Evolutionary conservation across 2,797 vertebrate genomes (phyloP).

Genomic region (Hemibagrus guttatus): DNA sequence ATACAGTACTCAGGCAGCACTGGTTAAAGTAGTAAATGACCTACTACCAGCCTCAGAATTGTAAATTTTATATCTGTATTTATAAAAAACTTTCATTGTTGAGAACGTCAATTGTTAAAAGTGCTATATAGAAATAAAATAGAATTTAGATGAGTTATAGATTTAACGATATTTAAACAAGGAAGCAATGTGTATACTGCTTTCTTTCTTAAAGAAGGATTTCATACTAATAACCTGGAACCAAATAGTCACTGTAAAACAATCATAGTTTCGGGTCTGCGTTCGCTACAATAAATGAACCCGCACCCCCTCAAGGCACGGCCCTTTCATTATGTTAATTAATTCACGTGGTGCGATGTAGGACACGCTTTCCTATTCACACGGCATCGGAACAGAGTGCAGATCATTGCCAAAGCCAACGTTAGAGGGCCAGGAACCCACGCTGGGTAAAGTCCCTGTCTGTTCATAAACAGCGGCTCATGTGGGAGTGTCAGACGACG

Average conservation of each 20-base stretch:
- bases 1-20: not conserved
- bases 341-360: conserved; percentile 58
- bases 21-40: conserved; percentile 3
- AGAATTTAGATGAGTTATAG: not conserved
- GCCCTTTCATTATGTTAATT: conserved; percentile 63
- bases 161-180: not conserved
- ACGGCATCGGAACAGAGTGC: conserved; percentile 49
- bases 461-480: conserved; percentile 55
- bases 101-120: not conserved
- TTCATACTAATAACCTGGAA: no score
- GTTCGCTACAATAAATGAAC: conserved; percentile 4
- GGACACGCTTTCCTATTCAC: conserved; percentile 62
- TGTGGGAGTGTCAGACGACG: conserved; percentile 37
- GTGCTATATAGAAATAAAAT: not conserved
- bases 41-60: not conserved
- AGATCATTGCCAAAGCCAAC: conserved; percentile 36
- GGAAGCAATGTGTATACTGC: no score
- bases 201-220: not conserved
- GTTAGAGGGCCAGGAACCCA: conserved; percentile 29
- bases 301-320: conserved; percentile 52
- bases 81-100: not conserved
- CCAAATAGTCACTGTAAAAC: not conserved
- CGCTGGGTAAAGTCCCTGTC: conserved; percentile 29
- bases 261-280: not conserved
- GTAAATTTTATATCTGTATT: not conserved